phyloP scores from a whole-genome alignment of 1,140 invertebrate species.

The Carcinoscorpius rotundicauda region DNA sequence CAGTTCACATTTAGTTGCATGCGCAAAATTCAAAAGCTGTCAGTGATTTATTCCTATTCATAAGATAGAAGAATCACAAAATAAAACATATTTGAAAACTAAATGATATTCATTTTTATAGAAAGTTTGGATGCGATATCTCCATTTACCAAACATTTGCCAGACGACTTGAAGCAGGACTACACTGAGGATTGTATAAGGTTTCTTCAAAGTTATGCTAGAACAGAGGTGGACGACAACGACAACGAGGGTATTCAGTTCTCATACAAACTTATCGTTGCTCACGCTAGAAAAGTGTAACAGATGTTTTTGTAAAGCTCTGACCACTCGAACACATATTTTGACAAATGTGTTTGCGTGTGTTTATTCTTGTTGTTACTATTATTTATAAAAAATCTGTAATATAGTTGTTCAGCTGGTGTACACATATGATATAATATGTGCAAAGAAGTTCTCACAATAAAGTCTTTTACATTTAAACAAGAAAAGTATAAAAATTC shows the following conservation, averaged over 20 bases:
- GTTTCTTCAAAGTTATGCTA: conserved; percentile 27
- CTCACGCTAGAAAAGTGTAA: conserved; percentile 17
- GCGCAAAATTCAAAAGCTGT: no score
- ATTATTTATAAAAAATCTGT: neutral
- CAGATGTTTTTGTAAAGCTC: neutral
- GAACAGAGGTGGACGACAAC: conserved; percentile 20
- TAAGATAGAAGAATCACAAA: no score
- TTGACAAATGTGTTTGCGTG: no score
- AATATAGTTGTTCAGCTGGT: neutral
- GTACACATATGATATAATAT: neutral
- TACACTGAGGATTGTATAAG: conserved; percentile 39
- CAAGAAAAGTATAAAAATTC: neutral
- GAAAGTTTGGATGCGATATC: conserved; percentile 57
- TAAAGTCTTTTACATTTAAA: neutral
- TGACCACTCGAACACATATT: no score
- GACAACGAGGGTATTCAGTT: conserved; percentile 22
- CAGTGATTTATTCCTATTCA: no score
- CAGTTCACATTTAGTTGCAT: no score
- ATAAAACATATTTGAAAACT: no score
- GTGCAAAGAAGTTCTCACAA: neutral
- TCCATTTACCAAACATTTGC: conserved; percentile 55
- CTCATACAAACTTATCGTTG: conserved; percentile 27
- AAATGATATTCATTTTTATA: conserved; percentile 26
- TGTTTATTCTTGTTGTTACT: no score
- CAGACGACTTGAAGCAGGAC: conserved; percentile 44